Evolutionary conservation across 2,113 vertebrate genomes (phyloP).

Genomic region (Archocentrus centrarchus): DNA sequence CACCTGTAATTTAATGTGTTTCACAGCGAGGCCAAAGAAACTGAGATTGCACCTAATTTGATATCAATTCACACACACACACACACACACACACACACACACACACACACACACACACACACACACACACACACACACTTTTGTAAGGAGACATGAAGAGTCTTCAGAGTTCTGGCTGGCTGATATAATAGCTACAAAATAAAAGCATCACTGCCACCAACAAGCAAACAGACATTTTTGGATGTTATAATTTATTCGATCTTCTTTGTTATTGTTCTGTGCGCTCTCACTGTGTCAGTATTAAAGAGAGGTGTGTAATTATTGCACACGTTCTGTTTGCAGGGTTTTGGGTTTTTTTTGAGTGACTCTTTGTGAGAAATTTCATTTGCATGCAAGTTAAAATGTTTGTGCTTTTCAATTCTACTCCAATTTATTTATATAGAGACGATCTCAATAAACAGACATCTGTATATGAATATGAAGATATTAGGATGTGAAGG

Average conservation of each 20-base stretch:
- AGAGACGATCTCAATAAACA: background rate
- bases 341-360: background rate
- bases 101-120: no score
- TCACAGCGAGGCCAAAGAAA: conserved; percentile 2
- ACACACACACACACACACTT: background rate
- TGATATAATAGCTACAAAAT: background rate
- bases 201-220: background rate
- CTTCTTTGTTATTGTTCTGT: background rate
- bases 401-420: background rate
- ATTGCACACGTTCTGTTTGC: background rate
- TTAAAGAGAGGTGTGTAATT: background rate
- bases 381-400: background rate
- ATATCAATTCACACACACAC: background rate
- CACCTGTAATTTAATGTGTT: background rate
- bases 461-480: background rate
- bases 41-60: background rate
- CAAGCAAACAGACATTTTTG: background rate
- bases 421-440: background rate
- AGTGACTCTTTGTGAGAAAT: background rate
- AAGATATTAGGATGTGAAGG: background rate
- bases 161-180: background rate
- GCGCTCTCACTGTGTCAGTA: background rate
- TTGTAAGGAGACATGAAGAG: background rate
- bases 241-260: background rate
- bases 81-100: no score